Evolutionary conservation across 2,888 invertebrate genomes (phyloP).

Genomic region (Ceraclea dissimilis): DNA sequence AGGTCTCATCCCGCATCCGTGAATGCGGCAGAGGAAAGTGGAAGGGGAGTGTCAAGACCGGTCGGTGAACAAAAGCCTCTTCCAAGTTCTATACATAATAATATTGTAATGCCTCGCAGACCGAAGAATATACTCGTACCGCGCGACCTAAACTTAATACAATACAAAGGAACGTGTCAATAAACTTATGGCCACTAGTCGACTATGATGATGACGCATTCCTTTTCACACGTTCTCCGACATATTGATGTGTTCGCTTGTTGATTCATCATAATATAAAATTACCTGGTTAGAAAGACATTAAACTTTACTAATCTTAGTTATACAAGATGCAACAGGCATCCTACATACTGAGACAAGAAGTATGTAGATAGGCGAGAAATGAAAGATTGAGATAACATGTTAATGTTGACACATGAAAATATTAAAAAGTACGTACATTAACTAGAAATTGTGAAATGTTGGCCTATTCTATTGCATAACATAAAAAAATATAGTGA

Average conservation of each 20-base stretch:
- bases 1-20: slow-evolving; percentile 1
- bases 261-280: no score
- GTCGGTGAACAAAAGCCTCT: slow-evolving; percentile 20
- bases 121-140: not conserved
- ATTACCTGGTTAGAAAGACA: no score
- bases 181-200: slow-evolving; percentile 2
- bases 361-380: no score
- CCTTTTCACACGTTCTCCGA: slow-evolving; percentile 2
- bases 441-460: no score
- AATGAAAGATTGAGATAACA: no score
- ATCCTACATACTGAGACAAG: no score
- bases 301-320: no score
- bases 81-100: not conserved
- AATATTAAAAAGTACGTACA: no score
- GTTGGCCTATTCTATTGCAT: no score
- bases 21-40: slow-evolving; percentile 12
- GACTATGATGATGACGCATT: not conserved
- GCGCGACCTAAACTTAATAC: slow-evolving; percentile 1
- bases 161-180: slow-evolving; percentile 5
- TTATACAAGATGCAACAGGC: no score
- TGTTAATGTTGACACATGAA: no score
- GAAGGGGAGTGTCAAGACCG: slow-evolving; percentile 12
- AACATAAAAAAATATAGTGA: no score
- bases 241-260: not conserved
- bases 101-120: not conserved